These are phyloP conservation scores for Onychostoma macrolepis DNA, from an alignment of 2,113 vertebrate species.

Conservation along the genomic window DNA sequence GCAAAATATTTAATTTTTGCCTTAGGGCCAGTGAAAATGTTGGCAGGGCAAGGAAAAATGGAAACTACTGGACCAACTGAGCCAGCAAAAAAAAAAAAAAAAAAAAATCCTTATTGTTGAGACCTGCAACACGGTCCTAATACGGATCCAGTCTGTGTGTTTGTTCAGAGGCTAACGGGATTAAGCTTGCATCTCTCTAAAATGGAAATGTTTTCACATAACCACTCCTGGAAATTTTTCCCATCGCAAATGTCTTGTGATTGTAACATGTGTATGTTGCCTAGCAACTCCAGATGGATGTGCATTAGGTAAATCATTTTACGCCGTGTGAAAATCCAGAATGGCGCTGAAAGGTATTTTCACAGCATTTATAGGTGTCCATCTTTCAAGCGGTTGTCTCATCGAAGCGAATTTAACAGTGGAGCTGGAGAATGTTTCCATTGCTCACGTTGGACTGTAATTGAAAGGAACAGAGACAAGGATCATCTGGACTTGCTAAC, in stretches of 20 bases:
- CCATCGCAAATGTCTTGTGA: constrained; percentile 55
- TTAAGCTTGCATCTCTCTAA: constrained; percentile 55
- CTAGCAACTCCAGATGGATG: constrained; percentile 64
- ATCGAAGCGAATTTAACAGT: constrained; percentile 61
- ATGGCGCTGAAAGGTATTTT: constrained; percentile 66
- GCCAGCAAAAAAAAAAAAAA: not conserved
- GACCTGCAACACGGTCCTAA: constrained; percentile 38
- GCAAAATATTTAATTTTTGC: not conserved
- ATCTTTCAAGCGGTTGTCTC: constrained; percentile 63
- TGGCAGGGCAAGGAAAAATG: not conserved
- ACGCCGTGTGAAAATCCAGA: constrained; percentile 56
- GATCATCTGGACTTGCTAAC: constrained; percentile 48
- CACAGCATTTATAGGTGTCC: constrained; percentile 64
- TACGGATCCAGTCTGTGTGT: constrained; percentile 39
- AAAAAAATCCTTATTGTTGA: not conserved
- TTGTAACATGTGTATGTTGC: constrained; percentile 67
- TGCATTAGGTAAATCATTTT: constrained; percentile 63
- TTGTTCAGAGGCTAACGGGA: constrained; percentile 55
- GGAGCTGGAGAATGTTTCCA: constrained; percentile 65
- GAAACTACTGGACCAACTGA: constrained; percentile 15
- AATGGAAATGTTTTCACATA: constrained; percentile 68
- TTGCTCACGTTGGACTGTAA: constrained; percentile 49
- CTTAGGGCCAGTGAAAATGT: not conserved
- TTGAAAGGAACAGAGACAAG: constrained; percentile 50
- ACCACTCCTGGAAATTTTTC: constrained; percentile 57